Evolutionary conservation across 64 coral and sea anemone species (phyloP).

Genomic region (Hydrozoanthus tunicans): DNA sequence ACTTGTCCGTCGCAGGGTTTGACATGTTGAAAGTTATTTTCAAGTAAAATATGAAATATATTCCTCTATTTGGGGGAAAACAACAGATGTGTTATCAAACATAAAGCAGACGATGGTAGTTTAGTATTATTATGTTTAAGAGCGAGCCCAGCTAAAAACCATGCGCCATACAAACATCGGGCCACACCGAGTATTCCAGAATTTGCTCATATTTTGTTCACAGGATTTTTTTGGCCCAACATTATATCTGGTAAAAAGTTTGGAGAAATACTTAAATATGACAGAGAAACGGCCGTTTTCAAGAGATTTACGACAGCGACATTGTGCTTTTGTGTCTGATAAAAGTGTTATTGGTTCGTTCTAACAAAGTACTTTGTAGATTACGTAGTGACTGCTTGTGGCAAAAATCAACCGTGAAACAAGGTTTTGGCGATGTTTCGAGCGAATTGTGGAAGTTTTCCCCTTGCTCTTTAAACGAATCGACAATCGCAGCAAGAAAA

Average conservation of each 20-base stretch:
- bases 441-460: slow-evolving; percentile 34
- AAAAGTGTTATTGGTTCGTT: background rate
- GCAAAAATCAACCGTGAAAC: slow-evolving; percentile 32
- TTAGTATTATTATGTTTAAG: no score
- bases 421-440: slow-evolving; percentile 22
- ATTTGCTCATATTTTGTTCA: slow-evolving; percentile 16
- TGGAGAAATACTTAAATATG: background rate
- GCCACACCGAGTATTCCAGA: slow-evolving; percentile 7
- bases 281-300: slow-evolving; percentile 27
- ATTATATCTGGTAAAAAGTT: slow-evolving; percentile 16
- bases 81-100: background rate
- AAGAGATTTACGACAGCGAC: background rate
- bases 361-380: slow-evolving; percentile 24
- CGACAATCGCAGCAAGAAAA: slow-evolving; percentile 9
- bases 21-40: slow-evolving; percentile 26
- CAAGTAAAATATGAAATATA: slow-evolving; percentile 32
- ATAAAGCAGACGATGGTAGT: background rate
- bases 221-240: background rate
- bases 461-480: slow-evolving; percentile 33
- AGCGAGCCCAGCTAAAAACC: slow-evolving; percentile 16
- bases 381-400: background rate
- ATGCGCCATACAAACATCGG: background rate
- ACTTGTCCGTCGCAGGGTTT: background rate
- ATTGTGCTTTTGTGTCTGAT: background rate
- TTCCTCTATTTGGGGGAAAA: slow-evolving; percentile 15